Evolutionary conservation across 2,888 invertebrate genomes (phyloP).

Genomic region (Hirtodrosophila confusa): DNA sequence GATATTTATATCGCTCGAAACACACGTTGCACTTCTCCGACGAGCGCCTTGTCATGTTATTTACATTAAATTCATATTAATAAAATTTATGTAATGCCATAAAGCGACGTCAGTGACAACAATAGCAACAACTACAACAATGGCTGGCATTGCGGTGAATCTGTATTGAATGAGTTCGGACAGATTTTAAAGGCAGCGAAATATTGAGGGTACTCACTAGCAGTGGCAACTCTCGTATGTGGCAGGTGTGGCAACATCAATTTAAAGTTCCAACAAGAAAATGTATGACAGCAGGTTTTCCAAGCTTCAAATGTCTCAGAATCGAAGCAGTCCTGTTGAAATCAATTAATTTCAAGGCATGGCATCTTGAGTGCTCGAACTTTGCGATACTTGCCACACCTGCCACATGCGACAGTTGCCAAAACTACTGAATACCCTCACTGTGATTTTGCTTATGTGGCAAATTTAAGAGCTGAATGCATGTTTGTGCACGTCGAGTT

Average conservation of each 20-base stretch:
- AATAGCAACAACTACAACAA: slow-evolving; percentile 23
- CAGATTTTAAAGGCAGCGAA: slow-evolving; percentile 49
- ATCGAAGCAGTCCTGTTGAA: too few relatives aligned
- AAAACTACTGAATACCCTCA: too few relatives aligned
- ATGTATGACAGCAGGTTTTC: too few relatives aligned
- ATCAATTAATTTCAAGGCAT: too few relatives aligned
- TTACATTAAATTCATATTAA: slow-evolving; percentile 59
- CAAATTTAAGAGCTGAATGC: slow-evolving; percentile 46
- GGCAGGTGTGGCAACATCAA: too few relatives aligned
- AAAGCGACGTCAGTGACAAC: slow-evolving; percentile 35
- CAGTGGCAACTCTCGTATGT: too few relatives aligned
- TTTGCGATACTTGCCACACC: too few relatives aligned
- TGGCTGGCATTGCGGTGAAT: slow-evolving; percentile 21
- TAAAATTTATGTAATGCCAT: slow-evolving; percentile 56
- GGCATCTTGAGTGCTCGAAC: too few relatives aligned
- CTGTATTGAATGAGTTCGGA: slow-evolving; percentile 34
- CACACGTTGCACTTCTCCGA: slow-evolving; percentile 28
- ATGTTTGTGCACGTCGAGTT: slow-evolving; percentile 10
- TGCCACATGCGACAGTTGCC: too few relatives aligned
- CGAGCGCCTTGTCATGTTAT: slow-evolving; percentile 48
- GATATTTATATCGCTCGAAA: slow-evolving; percentile 17
- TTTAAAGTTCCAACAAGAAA: too few relatives aligned
- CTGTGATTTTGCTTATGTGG: slow-evolving; percentile 16
- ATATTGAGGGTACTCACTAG: not conserved
- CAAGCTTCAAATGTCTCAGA: too few relatives aligned